Percentiles rank a stretch among this genome's conserved stretches.
Evolutionary conservation across 2,888 invertebrate species (phyloP).

Genomic region (Polymixis flavicincta): DNA sequence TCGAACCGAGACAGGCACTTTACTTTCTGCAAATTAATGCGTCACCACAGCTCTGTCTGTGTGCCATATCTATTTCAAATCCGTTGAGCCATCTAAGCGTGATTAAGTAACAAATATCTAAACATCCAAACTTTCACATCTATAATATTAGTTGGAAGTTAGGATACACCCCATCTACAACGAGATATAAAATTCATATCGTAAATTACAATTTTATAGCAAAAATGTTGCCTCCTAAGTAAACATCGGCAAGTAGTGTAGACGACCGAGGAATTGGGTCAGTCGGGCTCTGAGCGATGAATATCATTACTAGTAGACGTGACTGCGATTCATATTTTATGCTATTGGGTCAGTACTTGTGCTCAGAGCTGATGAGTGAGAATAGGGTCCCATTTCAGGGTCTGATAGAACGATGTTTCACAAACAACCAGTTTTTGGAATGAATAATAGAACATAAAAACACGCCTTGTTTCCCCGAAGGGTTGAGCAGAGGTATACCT

Average conservation of each 20-base stretch:
- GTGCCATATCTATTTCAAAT: too few relatives aligned
- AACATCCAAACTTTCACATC: too few relatives aligned
- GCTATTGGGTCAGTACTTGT: constrained; percentile 9
- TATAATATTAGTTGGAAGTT: too few relatives aligned
- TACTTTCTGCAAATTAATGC: too few relatives aligned
- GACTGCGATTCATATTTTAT: constrained; percentile 43
- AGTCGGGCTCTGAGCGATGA: constrained; percentile 46
- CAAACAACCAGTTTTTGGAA: background rate
- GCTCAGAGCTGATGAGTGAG: background rate
- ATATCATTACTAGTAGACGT: constrained; percentile 50
- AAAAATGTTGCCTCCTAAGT: background rate
- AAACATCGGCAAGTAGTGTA: constrained; percentile 26
- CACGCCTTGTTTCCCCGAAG: too few relatives aligned
- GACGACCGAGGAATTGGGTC: constrained; percentile 51
- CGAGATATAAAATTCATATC: background rate
- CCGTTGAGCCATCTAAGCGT: too few relatives aligned
- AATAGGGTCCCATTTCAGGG: background rate
- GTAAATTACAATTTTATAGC: background rate
- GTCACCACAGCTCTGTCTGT: too few relatives aligned
- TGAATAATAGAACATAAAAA: too few relatives aligned
- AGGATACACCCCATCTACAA: too few relatives aligned
- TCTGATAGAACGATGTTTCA: background rate
- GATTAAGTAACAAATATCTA: too few relatives aligned
- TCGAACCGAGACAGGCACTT: too few relatives aligned
- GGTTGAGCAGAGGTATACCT: too few relatives aligned